These are phyloP conservation scores for Eucera pruinosa DNA, from an alignment of 2,888 invertebrate genomes.

Conservation along the genomic window DNA sequence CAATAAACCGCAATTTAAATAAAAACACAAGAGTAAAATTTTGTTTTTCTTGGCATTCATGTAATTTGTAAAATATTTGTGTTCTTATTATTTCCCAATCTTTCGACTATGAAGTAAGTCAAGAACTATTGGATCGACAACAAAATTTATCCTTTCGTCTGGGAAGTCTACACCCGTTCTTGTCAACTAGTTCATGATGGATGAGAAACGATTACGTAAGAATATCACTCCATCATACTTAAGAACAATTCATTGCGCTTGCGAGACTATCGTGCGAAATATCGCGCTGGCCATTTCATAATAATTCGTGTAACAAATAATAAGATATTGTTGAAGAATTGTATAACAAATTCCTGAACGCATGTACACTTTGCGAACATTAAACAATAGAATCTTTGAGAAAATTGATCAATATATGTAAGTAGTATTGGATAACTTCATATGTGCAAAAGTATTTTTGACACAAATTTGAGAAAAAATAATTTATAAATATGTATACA, in stretches of 20 bases:
- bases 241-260: slow-evolving; percentile 66
- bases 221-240: slow-evolving; percentile 70
- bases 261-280: slow-evolving; percentile 33
- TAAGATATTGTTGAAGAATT: neutral
- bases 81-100: neutral
- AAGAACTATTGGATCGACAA: slow-evolving; percentile 29
- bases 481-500: too few species aligned
- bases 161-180: slow-evolving; percentile 70
- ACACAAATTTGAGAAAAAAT: too few species aligned
- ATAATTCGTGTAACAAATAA: slow-evolving; percentile 22
- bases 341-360: too few species aligned
- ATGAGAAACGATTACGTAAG: slow-evolving; percentile 70
- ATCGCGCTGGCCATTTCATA: neutral
- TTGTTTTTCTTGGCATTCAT: neutral
- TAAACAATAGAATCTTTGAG: too few species aligned
- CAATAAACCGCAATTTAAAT: neutral
- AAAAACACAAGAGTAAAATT: neutral
- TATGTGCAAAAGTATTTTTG: too few species aligned
- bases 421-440: too few species aligned
- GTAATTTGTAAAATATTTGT: neutral
- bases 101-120: neutral
- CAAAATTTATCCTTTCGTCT: slow-evolving; percentile 60
- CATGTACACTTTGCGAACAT: too few species aligned
- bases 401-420: too few species aligned
- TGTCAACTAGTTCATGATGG: slow-evolving; percentile 69